Evolutionary conservation across 2,113 vertebrate genomes (phyloP).

Genomic region (Chitala chitala): DNA sequence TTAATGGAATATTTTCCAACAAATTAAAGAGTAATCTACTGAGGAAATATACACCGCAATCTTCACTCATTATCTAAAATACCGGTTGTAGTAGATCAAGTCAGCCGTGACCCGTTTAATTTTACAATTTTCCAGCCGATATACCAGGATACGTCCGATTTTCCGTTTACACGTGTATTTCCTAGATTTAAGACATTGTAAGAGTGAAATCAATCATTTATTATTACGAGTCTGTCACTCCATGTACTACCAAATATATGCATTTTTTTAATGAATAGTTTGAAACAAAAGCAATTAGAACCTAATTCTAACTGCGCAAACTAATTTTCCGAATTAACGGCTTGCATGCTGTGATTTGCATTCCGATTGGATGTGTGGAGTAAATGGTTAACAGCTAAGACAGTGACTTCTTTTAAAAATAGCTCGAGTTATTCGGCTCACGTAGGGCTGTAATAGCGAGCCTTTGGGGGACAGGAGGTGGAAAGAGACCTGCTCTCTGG

Average conservation of each 20-base stretch:
- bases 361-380: neutral
- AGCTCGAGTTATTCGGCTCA: conserved; percentile 11
- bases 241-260: neutral
- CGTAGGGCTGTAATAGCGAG: neutral
- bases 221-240: too few relatives aligned
- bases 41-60: conserved; percentile 1
- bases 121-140: neutral
- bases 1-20: conserved; percentile 24
- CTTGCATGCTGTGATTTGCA: neutral
- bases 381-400: conserved; percentile 14
- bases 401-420: conserved; percentile 1
- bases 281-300: neutral
- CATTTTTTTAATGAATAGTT: neutral
- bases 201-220: too few relatives aligned
- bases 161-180: neutral
- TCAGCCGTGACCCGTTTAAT: neutral
- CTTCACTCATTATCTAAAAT: conserved; percentile 14
- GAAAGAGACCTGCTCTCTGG: too few relatives aligned
- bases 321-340: conserved; percentile 14
- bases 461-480: neutral
- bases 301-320: neutral
- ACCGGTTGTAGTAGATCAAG: neutral
- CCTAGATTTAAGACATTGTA: neutral
- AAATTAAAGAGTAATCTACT: conserved; percentile 5
- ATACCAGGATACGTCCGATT: neutral